Percentiles rank a stretch among this genome's conserved stretches.
phyloP scores from a whole-genome alignment of 2,888 invertebrate species.

The Calliopum simillimum region DNA sequence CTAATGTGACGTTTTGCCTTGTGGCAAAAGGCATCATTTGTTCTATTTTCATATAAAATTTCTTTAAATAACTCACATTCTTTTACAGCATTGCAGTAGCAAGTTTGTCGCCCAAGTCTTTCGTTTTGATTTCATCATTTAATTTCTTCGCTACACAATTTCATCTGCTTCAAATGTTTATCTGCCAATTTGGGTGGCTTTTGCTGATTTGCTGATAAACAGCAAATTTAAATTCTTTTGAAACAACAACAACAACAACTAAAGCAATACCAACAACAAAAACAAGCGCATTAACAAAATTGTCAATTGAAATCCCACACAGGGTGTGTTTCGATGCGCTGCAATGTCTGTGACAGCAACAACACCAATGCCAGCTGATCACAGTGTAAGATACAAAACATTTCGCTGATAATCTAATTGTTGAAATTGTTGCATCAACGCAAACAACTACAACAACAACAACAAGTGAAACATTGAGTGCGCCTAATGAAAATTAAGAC shows the following conservation, averaged over 20 bases:
- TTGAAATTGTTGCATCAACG: conserved; percentile 28
- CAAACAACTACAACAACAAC: conserved; percentile 1
- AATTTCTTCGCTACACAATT: no score
- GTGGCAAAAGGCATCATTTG: no score
- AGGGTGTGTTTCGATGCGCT: conserved; percentile 22
- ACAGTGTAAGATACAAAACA: conserved; percentile 9
- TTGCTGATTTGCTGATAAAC: conserved; percentile 15
- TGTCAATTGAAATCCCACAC: conserved; percentile 31
- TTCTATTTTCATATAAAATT: no score
- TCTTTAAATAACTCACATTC: no score
- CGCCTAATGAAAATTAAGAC: not conserved
- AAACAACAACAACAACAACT: not conserved
- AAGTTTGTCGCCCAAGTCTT: not conserved
- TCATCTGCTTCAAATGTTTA: not conserved
- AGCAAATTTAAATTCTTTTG: conserved; percentile 21
- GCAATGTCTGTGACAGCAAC: not conserved
- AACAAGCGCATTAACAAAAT: not conserved
- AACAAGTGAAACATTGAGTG: conserved; percentile 11
- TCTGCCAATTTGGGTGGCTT: conserved; percentile 7
- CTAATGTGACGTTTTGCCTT: no score
- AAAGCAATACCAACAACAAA: conserved; percentile 3
- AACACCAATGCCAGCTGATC: conserved; percentile 21
- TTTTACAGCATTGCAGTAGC: not conserved
- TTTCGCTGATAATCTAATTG: conserved; percentile 32
- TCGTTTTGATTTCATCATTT: not conserved